Percentiles rank a stretch among this genome's conserved stretches.
Conservation (phyloP, 2,888 invertebrate genomes). For the Tromatobia lineatoria region DNA sequence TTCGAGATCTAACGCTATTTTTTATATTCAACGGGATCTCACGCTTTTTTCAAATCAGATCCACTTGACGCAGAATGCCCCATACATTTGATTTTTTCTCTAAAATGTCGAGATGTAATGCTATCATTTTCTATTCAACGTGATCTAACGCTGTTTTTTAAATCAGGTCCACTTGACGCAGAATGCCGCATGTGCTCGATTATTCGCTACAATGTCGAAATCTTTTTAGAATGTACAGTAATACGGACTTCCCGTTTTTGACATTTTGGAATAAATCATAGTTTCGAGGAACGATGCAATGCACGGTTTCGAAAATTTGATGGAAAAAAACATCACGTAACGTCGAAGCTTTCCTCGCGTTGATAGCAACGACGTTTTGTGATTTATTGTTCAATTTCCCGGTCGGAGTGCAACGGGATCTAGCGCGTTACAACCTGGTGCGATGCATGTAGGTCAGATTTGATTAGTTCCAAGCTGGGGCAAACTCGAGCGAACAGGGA, state of each 20-base stretch:
- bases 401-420: conserved; percentile 6
- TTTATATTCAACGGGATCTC: too few species aligned
- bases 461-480: conserved; percentile 65
- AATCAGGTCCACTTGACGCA: too few species aligned
- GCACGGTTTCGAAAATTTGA: conserved; percentile 18
- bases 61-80: too few species aligned
- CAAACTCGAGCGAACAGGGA: conserved; percentile 46
- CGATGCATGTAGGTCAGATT: conserved; percentile 69
- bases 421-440: conserved; percentile 51
- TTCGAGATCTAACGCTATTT: too few species aligned
- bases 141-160: too few species aligned
- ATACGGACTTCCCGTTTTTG: background rate
- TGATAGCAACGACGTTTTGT: conserved; percentile 61
- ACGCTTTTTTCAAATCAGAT: too few species aligned
- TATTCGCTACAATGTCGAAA: too few species aligned
- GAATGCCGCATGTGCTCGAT: too few species aligned
- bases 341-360: conserved; percentile 53
- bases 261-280: background rate
- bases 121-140: too few species aligned
- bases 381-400: conserved; percentile 68
- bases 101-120: too few species aligned
- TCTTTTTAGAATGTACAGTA: background rate
- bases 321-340: background rate
- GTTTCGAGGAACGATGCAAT: background rate
- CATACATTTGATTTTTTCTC: too few species aligned